Conservation (phyloP, 2,797 vertebrate species). For the Coilia nasus region DNA sequence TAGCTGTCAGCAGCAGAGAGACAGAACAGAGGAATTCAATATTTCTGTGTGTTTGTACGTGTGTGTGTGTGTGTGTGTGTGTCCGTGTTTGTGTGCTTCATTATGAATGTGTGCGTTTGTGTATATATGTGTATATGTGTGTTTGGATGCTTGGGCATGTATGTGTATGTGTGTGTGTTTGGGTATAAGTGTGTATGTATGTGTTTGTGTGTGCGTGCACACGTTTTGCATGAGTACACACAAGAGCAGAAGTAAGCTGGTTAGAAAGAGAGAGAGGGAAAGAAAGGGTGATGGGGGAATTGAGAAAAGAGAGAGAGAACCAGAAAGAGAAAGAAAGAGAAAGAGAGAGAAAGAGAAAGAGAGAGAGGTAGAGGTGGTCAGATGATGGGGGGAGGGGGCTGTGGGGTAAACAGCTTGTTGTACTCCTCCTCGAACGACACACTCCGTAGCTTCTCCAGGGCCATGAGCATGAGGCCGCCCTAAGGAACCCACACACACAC, state of each 20-base stretch:
- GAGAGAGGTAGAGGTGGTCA: slow-evolving; percentile 44
- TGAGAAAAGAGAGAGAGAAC: neutral
- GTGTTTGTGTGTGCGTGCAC: neutral
- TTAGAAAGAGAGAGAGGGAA: neutral
- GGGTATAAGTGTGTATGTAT: slow-evolving; percentile 6
- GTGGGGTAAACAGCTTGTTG: slow-evolving; percentile 85
- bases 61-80: neutral
- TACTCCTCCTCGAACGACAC: slow-evolving; percentile 96
- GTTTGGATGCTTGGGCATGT: neutral
- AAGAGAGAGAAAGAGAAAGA: no score
- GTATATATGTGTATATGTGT: neutral
- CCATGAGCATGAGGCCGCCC: slow-evolving; percentile 79
- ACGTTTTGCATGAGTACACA: neutral
- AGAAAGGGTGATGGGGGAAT: no score
- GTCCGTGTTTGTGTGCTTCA: neutral
- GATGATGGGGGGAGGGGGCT: slow-evolving; percentile 61
- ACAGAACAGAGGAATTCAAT: neutral
- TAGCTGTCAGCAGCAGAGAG: neutral
- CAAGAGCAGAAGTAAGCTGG: neutral
- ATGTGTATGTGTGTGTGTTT: neutral
- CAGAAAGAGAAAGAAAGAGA: neutral
- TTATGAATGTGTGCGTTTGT: neutral
- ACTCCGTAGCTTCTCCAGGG: slow-evolving; percentile 85
- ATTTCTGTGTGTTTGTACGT: neutral
- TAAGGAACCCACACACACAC: slow-evolving; percentile 60